Evolutionary conservation across 2,888 invertebrate species (phyloP), one percentile per base, ranked within the genome.

Genomic region (Drosophila austrosaltans): DNA sequence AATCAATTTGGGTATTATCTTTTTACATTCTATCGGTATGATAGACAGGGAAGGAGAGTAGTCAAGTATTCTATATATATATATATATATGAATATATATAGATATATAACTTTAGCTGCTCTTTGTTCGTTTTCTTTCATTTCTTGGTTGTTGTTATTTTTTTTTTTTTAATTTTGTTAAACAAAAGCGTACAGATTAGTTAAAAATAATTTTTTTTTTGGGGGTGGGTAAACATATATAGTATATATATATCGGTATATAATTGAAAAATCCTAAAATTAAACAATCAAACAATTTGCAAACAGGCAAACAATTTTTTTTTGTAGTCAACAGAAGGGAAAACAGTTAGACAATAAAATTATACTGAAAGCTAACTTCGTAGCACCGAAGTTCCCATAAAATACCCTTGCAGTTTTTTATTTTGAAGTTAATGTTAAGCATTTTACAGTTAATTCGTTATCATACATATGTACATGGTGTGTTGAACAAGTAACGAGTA

Each of bases 81-180:
- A 16, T 16, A 16, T 16, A 16, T 16, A 16, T 16, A 16, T 16
- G 16, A 16, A 16, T 16, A 16, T 16, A 16, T 16, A 16, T 16
- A 16, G 16, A 39, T 54, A 54, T 32, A 62, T 25, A 64, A 54
- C 62, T 62, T 72, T 28, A 57, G 39, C n/a, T 4, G 22, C 28
- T 53, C 12, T 48, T 22, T 3, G 10, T 53, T 28, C n/a, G 53
- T 7, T 28, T 48, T 53, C 53, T 28, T 53, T 53, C 53, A 8
- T 48, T 42, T 16, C 6, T 42, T 48, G 22, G 48, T 48, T 48
- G 8, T 8, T n/a, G n/a, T 40, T 40, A 10, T 48, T 25, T 4
- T 8, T 7, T 48, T 12, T 4, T 48, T 36, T 8, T 25, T 25
- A 16, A 16, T 16, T 42, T 42, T n/a, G n/a, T 12, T 40, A 12